Conservation (phyloP, 2,113 vertebrate species). For the Axis porcinus region DNA sequence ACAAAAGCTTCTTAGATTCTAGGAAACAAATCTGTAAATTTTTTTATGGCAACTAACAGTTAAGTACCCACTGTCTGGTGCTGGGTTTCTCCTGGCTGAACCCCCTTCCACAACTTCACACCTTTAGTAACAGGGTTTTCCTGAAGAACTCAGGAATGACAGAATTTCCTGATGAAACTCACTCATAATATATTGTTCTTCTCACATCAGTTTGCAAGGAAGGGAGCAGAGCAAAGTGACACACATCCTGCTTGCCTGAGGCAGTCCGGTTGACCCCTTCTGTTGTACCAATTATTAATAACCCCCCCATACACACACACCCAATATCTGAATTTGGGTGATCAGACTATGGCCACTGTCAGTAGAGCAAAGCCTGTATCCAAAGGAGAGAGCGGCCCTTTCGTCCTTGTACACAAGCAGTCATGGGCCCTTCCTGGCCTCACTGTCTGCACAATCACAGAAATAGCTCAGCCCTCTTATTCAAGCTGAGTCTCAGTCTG, state of each 20-base stretch:
- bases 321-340: background rate
- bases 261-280: background rate
- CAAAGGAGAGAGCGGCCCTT: background rate
- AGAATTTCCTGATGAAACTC: background rate
- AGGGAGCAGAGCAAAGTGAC: background rate
- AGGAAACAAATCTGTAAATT: background rate
- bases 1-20: background rate
- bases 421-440: background rate
- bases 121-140: background rate
- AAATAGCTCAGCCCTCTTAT: background rate
- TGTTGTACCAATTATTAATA: background rate
- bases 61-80: background rate
- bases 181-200: background rate
- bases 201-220: background rate
- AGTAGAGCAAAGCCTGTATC: background rate
- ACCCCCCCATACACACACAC: background rate
- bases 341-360: background rate
- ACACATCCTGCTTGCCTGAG: background rate
- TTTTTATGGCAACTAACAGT: background rate
- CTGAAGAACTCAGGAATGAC: background rate
- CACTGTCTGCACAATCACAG: background rate
- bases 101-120: rapidly evolving
- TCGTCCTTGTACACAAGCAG: rapidly evolving
- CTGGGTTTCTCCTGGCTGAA: background rate
- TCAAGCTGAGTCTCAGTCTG: background rate